Percentiles rank a stretch among this genome's conserved stretches.
Evolutionary conservation across 2,797 vertebrate species (phyloP).

Genomic region (Hippocampus kuda): DNA sequence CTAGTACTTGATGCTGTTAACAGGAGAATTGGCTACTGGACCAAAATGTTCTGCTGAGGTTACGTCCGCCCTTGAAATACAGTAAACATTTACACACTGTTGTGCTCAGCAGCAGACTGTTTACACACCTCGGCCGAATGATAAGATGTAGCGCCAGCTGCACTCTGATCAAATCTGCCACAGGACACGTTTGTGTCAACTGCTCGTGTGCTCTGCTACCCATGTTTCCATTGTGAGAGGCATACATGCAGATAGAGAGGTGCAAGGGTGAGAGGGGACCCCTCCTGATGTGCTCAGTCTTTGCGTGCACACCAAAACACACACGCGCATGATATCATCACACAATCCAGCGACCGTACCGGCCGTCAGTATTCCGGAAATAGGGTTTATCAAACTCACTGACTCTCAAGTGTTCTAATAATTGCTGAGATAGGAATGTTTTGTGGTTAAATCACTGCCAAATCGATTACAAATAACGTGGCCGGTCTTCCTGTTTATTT

Average conservation of each 20-base stretch:
- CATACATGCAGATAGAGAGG: conserved; percentile 36
- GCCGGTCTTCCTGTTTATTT: conserved; percentile 27
- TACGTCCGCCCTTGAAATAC: conserved; percentile 18
- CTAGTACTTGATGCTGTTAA: neutral
- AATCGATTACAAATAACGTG: conserved; percentile 38
- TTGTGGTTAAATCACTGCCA: conserved; percentile 20
- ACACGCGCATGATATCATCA: conserved; percentile 7
- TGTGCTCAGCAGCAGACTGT: conserved; percentile 38
- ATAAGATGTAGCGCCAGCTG: conserved; percentile 53
- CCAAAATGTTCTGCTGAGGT: conserved; percentile 22
- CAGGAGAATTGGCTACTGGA: neutral
- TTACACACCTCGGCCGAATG: conserved; percentile 50
- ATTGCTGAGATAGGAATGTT: conserved; percentile 28
- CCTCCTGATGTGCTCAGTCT: conserved; percentile 41
- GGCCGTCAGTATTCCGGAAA: conserved; percentile 37
- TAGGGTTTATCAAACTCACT: conserved; percentile 27
- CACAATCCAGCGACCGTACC: conserved; percentile 21
- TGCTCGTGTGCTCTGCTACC: conserved; percentile 45
- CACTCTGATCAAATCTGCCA: conserved; percentile 57
- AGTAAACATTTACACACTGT: conserved; percentile 34
- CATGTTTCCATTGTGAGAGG: conserved; percentile 51
- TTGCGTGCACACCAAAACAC: conserved; percentile 3
- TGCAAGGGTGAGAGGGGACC: conserved; percentile 13
- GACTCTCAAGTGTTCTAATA: conserved; percentile 19
- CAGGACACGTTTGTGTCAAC: conserved; percentile 58